Base-by-base conservation (phyloP, 1,140 invertebrate genomes). In the Armadillidium nasatum region DNA sequence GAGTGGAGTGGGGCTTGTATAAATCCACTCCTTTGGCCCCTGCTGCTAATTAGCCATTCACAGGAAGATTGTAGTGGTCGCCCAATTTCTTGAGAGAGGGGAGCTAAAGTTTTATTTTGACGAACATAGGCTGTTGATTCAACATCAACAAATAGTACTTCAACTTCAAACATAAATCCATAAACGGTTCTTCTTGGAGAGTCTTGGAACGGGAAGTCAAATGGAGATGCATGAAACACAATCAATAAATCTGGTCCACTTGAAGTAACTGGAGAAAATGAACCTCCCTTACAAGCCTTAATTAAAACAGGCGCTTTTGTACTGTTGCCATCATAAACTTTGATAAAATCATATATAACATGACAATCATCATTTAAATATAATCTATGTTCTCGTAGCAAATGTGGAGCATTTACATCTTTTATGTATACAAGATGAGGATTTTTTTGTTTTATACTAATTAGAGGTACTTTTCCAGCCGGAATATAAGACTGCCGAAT, bases 261-360 rank as follows among this genome's bases (percentile, higher is more conserved):
- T 74, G 93, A 94, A 74, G 92, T 88, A 75, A 94, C 92, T 83
- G 92, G 90, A 0, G 93, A 92, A 45, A 95, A 90, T 0, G 88
- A 89, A 50, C 93, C 94, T 66, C 91, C 91, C 7, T 94, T 94
- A 83, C 94, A 96, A 84, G 95, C 94, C 85, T 93, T 93, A 78
- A 95, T 85, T 78, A 96, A 90, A 75, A 94, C 90, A 9, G 93
- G 92, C 84, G 94, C 92, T 80, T 92, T 87, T 6, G 93, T 94
- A 74, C 91, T 94, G 82, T 94, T 94, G 68, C 94, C 93, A 83
- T 95, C 94, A 85, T 94, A 95, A 45, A 95, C 90, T 9, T 92
- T 94, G 75, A 95, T 91, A 85, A 93, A 94, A 85, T 95, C 93
- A 84, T 92, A 88, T 81, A 94, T 91, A 83, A 93, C 89, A 82